Evolutionary conservation across 2,113 vertebrate genomes (phyloP), one percentile per base, ranked within the genome.

Genomic region (Cariama cristata): DNA sequence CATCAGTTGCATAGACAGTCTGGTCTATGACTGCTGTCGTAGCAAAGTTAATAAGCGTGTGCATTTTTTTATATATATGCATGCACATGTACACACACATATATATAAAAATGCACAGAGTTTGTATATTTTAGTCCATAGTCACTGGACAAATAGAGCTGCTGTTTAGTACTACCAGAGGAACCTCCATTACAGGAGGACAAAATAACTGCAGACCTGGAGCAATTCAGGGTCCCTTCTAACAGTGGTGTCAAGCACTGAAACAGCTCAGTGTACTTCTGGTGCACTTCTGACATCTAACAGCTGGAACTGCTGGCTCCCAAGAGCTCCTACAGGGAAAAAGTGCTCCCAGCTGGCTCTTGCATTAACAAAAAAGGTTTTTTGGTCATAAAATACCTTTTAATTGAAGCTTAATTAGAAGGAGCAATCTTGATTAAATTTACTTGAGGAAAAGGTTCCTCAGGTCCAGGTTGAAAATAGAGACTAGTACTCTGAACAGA

Each of bases 401-500:
- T 86, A 95, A 91, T 69, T 91, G 42, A 90, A 80, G 28, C 17
- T 86, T 86, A 93, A 92, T 92, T 93, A 86, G 30, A 80, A 89
- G 40, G 35, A 76, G 62, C 4, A 79, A 66, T 49, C 72, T 92
- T 83, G 67, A 92, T 90, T 95, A 93, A 79, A 62, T 83, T 82
- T 72, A 83, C 52, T 47, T 40, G 11, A 80, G 53, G 35, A 72
- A 82, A 76, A 79, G 11, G 4, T 88, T 88, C 74, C 56, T 72
- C 62, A 47, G 38, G 81, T 75, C 38, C 52, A 59, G 12, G 56
- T 19, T 88, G 69, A 58, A 90, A 79, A 68, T 1, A 44, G 17
- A 89, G n/a, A 47, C 8, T 56, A 53, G n/a, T 17, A 49, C 27
- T 53, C 40, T 26, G 35, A 93, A 86, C 20, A 88, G 56, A 67